These are phyloP conservation scores for Nycticorax nycticorax DNA, from an alignment of 2,113 vertebrate genomes.

Conservation along the genomic window DNA sequence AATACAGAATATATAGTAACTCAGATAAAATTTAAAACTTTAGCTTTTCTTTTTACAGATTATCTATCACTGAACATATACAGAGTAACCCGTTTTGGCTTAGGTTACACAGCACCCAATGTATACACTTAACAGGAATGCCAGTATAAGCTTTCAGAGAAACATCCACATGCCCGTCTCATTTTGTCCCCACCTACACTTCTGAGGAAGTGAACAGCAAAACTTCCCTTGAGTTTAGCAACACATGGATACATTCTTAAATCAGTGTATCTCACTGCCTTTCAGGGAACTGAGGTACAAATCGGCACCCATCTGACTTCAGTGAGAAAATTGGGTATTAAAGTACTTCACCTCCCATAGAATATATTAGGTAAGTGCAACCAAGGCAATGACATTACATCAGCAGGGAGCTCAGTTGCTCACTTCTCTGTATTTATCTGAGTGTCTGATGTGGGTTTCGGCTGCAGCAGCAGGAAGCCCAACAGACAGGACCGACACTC, in stretches of 20 bases:
- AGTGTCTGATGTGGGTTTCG: neutral
- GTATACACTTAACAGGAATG: neutral
- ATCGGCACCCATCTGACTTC: neutral
- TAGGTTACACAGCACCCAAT: neutral
- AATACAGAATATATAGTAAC: neutral
- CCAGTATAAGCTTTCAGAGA: neutral
- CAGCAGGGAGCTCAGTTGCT: neutral
- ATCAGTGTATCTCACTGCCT: neutral
- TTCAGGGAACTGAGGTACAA: neutral
- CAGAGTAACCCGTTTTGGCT: neutral
- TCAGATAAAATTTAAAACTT: neutral
- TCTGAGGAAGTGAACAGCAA: neutral
- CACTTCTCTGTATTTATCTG: neutral
- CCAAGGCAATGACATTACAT: neutral
- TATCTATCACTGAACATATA: neutral
- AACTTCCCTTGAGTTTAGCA: neutral
- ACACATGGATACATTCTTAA: neutral
- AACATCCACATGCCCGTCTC: neutral
- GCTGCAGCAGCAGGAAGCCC: neutral
- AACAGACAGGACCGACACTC: neutral
- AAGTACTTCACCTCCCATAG: neutral
- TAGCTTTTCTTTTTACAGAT: neutral
- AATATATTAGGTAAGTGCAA: neutral
- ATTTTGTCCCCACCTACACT: neutral
- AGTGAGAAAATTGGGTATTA: neutral